phyloP scores from a whole-genome alignment of 2,113 vertebrate species.

The Alces alces region DNA sequence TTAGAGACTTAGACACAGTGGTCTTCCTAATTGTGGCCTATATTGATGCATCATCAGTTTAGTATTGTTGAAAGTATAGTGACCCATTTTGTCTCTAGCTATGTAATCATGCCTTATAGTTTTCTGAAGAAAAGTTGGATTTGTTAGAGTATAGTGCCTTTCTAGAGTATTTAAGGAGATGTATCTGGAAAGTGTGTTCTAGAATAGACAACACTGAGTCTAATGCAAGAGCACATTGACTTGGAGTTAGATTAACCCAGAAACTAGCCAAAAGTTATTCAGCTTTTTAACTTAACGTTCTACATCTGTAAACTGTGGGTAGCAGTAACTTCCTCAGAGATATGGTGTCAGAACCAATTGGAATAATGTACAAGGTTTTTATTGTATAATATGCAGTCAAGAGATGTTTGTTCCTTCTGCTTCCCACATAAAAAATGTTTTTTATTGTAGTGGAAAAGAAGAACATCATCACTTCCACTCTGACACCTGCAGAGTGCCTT shows the following conservation, averaged over 20 bases:
- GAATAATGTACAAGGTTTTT: not conserved
- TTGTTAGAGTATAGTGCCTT: not conserved
- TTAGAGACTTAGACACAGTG: not conserved
- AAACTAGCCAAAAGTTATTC: not conserved
- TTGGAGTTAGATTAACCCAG: not conserved
- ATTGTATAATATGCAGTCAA: not conserved
- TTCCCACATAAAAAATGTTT: not conserved
- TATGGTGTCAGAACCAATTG: not conserved
- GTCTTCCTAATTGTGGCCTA: not conserved
- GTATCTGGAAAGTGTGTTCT: not conserved
- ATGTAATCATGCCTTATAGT: not conserved
- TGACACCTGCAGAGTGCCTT: not conserved
- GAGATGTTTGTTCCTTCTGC: not conserved
- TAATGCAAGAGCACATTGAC: not conserved
- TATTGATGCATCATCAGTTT: not conserved
- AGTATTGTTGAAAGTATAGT: not conserved
- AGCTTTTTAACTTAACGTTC: not conserved
- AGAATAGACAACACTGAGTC: not conserved
- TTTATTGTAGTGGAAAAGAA: not conserved
- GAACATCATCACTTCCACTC: not conserved
- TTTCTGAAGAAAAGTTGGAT: not conserved
- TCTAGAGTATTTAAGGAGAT: not conserved
- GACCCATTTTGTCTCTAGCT: not conserved
- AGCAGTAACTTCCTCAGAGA: not conserved
- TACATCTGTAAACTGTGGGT: not conserved